Evolutionary conservation across 2,888 invertebrate species (phyloP), one percentile per base, ranked within the genome.

Genomic region (Alcis repandata): DNA sequence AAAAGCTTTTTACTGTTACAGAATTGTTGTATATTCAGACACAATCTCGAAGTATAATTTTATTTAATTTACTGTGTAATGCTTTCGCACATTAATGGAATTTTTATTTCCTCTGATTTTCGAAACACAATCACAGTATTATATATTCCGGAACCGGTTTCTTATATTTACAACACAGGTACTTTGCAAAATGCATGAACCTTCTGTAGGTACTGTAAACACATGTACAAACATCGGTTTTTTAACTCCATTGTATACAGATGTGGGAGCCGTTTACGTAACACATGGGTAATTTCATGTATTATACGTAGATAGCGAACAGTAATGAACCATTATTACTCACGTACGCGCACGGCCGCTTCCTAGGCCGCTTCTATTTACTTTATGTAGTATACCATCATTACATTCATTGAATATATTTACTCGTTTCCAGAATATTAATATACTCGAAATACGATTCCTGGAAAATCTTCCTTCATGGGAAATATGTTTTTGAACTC

Each of bases 221-320:
- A 38, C 51, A 49, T 59, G 67, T 59, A 56, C 38, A 59, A 59
- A 67, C 43, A 59, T 62, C 40, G 53, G 27, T 58, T 64, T 59
- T 45, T 61, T 58, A 56, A 69, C 48, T 71, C 65, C 7, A 69
- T 53, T 69, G 68, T 70, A 71, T 72, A 66, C 54, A 67, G 43
- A 71, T 68, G 69, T 72, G 67, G 63, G 64, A 71, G 67, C 65
- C 61, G 76, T 72, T 86, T 82, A 83, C 78, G 79, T 79, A 83
- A 85, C 70, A 68, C 71, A 77, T 72, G 73, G 74, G 75, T 78
- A 77, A 80, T 81, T 84, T 85, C 67, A 73, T 71, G 71, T 72
- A 74, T 73, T 72, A 74, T 73, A 76, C 62, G 58, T 65, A 65
- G 45, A 65, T 70, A 76, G 65, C 63, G 67, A 63, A 68, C 70